These are phyloP conservation scores for Vidua macroura DNA, from an alignment of 2,113 vertebrate species.

Conservation along the genomic window DNA sequence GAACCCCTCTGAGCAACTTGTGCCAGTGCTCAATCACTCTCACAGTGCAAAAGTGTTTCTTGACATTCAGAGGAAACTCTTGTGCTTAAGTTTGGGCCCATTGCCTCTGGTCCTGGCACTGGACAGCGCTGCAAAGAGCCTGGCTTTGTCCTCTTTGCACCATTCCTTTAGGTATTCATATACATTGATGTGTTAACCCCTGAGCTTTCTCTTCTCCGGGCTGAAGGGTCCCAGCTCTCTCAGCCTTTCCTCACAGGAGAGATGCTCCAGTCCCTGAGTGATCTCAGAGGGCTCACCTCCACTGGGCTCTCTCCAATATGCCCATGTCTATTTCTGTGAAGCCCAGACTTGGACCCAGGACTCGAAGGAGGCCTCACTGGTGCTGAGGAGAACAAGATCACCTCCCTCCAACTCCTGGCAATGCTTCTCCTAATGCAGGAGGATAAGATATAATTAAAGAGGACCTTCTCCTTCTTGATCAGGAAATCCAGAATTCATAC, in stretches of 20 bases:
- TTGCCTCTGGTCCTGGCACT: neutral
- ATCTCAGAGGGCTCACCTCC: neutral
- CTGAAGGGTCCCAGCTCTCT: neutral
- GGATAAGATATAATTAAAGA: neutral
- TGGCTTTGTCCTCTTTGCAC: neutral
- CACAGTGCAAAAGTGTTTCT: neutral
- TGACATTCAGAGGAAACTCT: neutral
- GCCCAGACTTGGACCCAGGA: neutral
- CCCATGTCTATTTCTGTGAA: neutral
- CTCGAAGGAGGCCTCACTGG: neutral
- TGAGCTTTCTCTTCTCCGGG: neutral
- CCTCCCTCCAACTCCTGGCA: neutral
- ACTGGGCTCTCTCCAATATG: neutral
- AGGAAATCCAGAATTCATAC: neutral
- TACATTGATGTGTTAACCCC: neutral
- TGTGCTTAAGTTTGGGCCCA: neutral
- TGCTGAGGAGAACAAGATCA: neutral
- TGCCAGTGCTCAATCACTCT: neutral
- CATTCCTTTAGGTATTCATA: neutral
- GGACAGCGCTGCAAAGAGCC: neutral
- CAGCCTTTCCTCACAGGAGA: neutral
- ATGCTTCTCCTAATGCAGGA: neutral
- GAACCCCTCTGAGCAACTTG: neutral
- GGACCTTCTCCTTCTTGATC: neutral
- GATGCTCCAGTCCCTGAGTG: neutral